Evolutionary conservation across 1,140 invertebrate species (phyloP), one percentile per base, ranked within the genome.

Genomic region (Microplitis demolitor): DNA sequence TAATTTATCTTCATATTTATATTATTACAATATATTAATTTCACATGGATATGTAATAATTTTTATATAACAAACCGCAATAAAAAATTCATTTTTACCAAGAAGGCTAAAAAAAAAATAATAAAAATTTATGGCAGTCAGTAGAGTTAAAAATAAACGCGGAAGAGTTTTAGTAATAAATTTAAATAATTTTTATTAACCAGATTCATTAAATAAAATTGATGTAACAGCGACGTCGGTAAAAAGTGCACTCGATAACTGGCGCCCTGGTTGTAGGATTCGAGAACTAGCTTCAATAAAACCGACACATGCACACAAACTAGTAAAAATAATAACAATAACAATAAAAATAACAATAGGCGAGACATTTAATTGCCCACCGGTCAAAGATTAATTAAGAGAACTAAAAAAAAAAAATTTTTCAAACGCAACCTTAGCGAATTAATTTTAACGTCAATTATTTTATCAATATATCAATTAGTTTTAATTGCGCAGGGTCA

Each of bases 181-280:
- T 45, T 45, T 9, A 45, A 45, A 45, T 45, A 45, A 56, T 56
- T 14, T 56, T 56, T 56, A 56, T 24, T 16, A 56, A 56, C 13
- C n/a, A 24, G n/a, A 56, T 1, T 24, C 24, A 24, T 45, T 11
- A 45, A 3, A 45, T 45, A 45, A 45, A 45, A 45, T 45, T 45
- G 39, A 45, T 45, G 39, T 39, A 35, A 63, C 13, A n/a, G 5
- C 3, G n/a, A 39, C 4, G 61, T 63, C 61, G 61, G 61, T 63
- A 63, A 35, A 50, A 14, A 24, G 63, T 8, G n/a, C 24, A 24
- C 24, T 31, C 34, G 24, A 35, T 53, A 54, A 67, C 66, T 67
- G 51, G 66, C 66, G 66, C 66, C 66, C 24, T 67, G 45, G 11
- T 67, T 39, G 66, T 35, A 34, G 14, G 39, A 33, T 67, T 53